These are phyloP conservation scores for Artemia franciscana DNA, from an alignment of 1,140 invertebrate genomes.

Conservation along the genomic window DNA sequence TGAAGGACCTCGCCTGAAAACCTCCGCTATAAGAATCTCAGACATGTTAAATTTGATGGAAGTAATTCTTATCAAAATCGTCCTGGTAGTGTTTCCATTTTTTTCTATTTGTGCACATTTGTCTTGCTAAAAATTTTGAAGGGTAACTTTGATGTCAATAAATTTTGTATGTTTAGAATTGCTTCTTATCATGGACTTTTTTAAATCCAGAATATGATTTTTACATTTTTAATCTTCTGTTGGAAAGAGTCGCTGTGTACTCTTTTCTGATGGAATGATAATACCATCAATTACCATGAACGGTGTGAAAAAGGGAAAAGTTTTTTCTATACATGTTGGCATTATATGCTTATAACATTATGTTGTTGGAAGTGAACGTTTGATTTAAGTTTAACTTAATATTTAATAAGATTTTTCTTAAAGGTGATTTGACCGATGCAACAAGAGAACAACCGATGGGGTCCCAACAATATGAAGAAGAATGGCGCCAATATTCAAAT, in stretches of 20 bases:
- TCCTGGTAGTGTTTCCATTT: too few relatives aligned
- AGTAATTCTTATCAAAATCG: too few relatives aligned
- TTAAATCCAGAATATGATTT: too few relatives aligned
- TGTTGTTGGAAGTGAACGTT: background rate
- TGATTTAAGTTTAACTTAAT: background rate
- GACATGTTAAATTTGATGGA: too few relatives aligned
- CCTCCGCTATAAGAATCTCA: too few relatives aligned
- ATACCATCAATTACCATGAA: background rate
- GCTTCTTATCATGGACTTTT: too few relatives aligned
- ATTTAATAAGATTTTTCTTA: background rate
- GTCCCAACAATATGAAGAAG: background rate
- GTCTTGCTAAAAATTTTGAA: too few relatives aligned
- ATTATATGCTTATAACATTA: background rate
- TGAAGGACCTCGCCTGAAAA: too few relatives aligned
- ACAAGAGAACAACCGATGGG: background rate
- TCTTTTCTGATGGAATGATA: background rate
- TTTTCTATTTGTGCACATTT: too few relatives aligned
- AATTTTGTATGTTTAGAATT: too few relatives aligned
- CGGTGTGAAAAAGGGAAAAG: background rate
- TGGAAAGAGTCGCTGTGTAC: background rate
- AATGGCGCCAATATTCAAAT: background rate
- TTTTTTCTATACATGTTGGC: background rate
- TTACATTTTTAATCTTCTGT: too few relatives aligned
- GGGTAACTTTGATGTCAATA: too few relatives aligned
- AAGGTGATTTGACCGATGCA: background rate